These are phyloP conservation scores for Clarias magur DNA, from an alignment of 2,113 vertebrate genomes.

Conservation along the genomic window DNA sequence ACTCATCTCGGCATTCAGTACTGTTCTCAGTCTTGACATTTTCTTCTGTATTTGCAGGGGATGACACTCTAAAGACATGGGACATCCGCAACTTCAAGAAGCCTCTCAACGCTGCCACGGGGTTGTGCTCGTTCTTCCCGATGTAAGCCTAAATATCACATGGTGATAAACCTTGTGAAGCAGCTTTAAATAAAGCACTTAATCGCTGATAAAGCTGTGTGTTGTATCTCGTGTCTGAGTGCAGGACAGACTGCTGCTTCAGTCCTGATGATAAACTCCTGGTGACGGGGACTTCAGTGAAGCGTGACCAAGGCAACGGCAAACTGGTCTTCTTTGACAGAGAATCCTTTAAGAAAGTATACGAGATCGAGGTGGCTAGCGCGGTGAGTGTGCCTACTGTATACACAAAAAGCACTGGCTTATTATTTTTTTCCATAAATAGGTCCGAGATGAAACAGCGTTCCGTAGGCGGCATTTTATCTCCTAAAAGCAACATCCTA, in stretches of 20 bases:
- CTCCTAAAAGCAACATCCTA: neutral
- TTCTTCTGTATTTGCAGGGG: conserved; percentile 71
- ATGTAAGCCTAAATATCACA: conserved; percentile 77
- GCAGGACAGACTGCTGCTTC: conserved; percentile 95
- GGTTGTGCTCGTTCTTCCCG: conserved; percentile 85
- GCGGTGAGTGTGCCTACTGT: conserved; percentile 76
- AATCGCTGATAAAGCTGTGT: neutral
- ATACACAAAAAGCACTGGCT: neutral
- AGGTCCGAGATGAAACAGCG: neutral
- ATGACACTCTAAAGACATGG: conserved; percentile 94
- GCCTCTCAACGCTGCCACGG: conserved; percentile 81
- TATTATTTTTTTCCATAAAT: conserved; percentile 9
- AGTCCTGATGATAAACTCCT: conserved; percentile 94
- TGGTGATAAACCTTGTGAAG: conserved; percentile 3
- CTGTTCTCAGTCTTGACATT: neutral
- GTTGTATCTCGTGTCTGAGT: conserved; percentile 27
- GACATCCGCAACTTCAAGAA: conserved; percentile 95
- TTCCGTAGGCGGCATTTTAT: neutral
- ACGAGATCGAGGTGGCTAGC: conserved; percentile 90
- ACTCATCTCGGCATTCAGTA: conserved; percentile 26
- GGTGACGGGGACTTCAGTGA: conserved; percentile 90
- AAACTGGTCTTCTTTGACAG: conserved; percentile 90
- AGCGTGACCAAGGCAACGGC: conserved; percentile 85
- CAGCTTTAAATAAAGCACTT: conserved; percentile 20
- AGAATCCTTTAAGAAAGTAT: conserved; percentile 82